A percentile compares a stretch with the other conserved stretches of the same genome.
phyloP scores from a whole-genome alignment of 2,797 vertebrate genomes.

The Coilia nasus region DNA sequence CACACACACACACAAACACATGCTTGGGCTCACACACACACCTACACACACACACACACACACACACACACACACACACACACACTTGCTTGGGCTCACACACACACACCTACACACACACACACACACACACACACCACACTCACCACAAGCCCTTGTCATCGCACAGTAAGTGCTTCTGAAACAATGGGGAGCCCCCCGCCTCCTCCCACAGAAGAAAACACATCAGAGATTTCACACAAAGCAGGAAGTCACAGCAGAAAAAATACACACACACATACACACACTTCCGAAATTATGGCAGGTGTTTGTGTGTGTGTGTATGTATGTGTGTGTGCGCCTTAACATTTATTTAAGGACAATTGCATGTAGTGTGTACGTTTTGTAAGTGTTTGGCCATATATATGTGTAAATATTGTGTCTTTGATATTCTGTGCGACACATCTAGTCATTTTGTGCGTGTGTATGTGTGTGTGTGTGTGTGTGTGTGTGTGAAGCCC shows the following conservation, averaged over 20 bases:
- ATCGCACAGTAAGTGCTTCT: not conserved
- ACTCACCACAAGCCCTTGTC: not conserved
- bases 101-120: not conserved
- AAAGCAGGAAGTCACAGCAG: not conserved
- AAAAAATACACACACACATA: not conserved
- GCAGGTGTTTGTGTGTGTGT: not conserved
- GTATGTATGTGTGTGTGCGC: not conserved
- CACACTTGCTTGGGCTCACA: not conserved
- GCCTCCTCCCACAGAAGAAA: not conserved
- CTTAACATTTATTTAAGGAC: no score
- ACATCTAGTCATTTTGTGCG: not conserved
- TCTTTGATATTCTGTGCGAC: no score
- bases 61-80: no score
- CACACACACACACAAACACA: not conserved
- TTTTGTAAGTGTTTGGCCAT: not conserved
- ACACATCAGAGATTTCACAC: slow-evolving; percentile 5
- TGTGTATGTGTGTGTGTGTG: not conserved
- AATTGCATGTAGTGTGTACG: not conserved
- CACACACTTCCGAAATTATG: not conserved
- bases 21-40: not conserved
- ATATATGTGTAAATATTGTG: no score
- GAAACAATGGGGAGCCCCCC: not conserved
- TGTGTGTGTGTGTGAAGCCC: slow-evolving; percentile 17
- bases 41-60: not conserved
- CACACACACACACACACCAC: not conserved